Evolutionary conservation across 2,888 invertebrate species (phyloP).

Genomic region (Drosophila infuscata): DNA sequence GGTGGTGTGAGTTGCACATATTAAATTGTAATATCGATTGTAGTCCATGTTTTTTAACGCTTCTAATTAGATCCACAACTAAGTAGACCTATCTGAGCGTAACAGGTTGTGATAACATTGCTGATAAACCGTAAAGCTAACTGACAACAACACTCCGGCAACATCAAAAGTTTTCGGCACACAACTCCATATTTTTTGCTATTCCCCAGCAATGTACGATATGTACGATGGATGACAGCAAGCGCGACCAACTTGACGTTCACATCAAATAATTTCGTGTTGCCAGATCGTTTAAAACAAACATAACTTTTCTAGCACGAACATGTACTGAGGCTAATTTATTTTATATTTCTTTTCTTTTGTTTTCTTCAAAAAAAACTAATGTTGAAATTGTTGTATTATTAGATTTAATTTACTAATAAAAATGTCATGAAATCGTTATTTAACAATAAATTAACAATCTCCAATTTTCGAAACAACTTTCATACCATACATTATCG

Average conservation of each 20-base stretch:
- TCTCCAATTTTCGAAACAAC: constrained; percentile 22
- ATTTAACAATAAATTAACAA: constrained; percentile 25
- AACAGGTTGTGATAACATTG: constrained; percentile 34
- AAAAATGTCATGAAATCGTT: constrained; percentile 30
- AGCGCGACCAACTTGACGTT: constrained; percentile 8
- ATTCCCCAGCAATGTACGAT: background rate
- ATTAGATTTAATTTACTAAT: background rate
- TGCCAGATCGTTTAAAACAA: constrained; percentile 13
- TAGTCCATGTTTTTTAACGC: background rate
- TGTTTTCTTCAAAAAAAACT: background rate
- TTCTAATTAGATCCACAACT: constrained; percentile 29
- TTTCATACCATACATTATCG: constrained; percentile 25
- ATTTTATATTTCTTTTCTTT: background rate
- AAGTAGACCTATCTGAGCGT: constrained; percentile 21
- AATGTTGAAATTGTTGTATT: too few species aligned
- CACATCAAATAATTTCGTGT: background rate
- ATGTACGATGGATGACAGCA: background rate
- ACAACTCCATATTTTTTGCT: background rate
- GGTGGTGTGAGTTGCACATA: constrained; percentile 1
- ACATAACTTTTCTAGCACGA: background rate
- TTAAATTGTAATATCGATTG: constrained; percentile 20
- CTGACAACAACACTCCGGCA: background rate
- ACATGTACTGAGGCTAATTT: background rate
- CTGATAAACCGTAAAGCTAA: constrained; percentile 20
- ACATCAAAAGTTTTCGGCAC: constrained; percentile 12